phyloP scores from a whole-genome alignment of 2,113 vertebrate species.

The Brevimyrus niger region DNA sequence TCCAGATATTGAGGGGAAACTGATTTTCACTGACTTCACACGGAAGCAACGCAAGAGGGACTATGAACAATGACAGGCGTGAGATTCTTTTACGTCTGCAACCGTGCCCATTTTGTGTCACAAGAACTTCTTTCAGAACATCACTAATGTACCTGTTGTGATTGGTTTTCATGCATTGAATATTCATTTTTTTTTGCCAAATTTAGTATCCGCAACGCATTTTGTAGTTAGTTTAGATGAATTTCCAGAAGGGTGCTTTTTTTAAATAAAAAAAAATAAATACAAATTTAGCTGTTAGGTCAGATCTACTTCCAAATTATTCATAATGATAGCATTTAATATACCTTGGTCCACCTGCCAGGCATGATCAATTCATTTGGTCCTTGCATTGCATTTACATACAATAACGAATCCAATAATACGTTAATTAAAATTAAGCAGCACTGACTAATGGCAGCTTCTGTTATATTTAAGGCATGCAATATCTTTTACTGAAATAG shows the following conservation, averaged over 20 bases:
- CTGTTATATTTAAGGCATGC: conserved; percentile 5
- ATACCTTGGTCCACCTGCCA: not conserved
- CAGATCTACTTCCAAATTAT: not conserved
- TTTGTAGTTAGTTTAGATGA: not conserved
- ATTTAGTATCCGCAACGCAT: not conserved
- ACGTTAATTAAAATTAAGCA: conserved; percentile 16
- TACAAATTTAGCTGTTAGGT: not conserved
- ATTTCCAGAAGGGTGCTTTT: not conserved
- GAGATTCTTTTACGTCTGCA: not conserved
- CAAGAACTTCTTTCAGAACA: not conserved
- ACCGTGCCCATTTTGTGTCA: not conserved
- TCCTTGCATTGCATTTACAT: not conserved
- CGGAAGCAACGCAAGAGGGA: not conserved
- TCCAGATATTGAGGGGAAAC: not conserved
- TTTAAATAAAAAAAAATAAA: not conserved
- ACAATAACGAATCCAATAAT: conserved; percentile 41
- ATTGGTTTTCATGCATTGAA: not conserved
- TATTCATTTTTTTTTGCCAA: not conserved
- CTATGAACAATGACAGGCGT: not conserved
- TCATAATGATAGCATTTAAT: not conserved
- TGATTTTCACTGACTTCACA: not conserved
- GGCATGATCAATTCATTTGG: not conserved
- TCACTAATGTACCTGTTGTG: not conserved
- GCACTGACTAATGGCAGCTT: not conserved
- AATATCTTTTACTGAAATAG: not conserved